Evolutionary conservation across 2,113 vertebrate species (phyloP), one percentile per base, ranked within the genome.

Genomic region (Pyrgilauda ruficollis): DNA sequence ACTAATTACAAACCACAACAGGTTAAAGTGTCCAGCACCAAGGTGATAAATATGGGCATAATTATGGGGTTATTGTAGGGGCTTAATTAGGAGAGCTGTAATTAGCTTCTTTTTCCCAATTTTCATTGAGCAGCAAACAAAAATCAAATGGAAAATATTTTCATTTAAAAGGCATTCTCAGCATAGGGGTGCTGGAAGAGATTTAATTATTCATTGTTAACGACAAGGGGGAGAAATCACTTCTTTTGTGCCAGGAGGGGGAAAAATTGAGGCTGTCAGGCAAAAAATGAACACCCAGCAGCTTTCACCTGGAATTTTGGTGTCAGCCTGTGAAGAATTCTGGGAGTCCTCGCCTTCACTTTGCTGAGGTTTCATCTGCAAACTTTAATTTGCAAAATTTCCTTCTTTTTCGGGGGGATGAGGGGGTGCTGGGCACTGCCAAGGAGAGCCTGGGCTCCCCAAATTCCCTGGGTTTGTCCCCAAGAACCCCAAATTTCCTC

Each of bases 11-110:
- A 95, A 84, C 88, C 96, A 96, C 97, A 96, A 95, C 97, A 96
- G 97, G 97, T 98, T 97, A 97, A 97, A 97, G 97, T 98, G 97
- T 95, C 96, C 97, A 80, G 98, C 96, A 97, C 89, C 96, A 92
- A 93, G 96, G 96, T 96, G 96, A 97, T 97, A 97, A 98, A 96
- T 75, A 77, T 43, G 94, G 88, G 53, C 92, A 75, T 96, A 96
- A 97, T 98, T 97, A 98, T 93, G 94, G 93, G 92, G 84, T 96
- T 96, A 96, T 97, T 97, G 90, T 96, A 86, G 95, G 68, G 75
- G 90, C 91, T 97, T 97, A 96, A 97, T 97, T 97, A 97, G 92
- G 73, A 89, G 70, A 93, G 94, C 94, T 72, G 81, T 89, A 97
- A 96, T 97, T 97, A 97, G 93, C 94, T 61, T 24, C 27, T 94